Base-by-base conservation (phyloP, 2,797 vertebrate genomes). In the Saxicola maurus region DNA sequence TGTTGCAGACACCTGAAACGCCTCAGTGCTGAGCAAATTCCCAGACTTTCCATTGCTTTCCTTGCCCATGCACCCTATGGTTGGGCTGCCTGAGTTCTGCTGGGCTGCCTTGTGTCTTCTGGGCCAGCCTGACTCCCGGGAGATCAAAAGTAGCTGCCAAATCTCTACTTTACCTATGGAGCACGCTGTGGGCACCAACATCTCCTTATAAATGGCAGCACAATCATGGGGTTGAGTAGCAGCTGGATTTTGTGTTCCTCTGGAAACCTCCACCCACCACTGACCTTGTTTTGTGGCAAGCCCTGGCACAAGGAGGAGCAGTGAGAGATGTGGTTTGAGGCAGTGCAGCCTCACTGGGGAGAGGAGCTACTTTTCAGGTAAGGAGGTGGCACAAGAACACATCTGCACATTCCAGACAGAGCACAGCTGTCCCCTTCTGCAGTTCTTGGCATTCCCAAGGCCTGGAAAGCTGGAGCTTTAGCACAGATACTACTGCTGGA, bases 401-500 rank as follows among this genome's bases (percentile, higher is more conserved):
- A 0, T 5, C 55, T 40, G 52, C n/a, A 15, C 0, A 0, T 33
- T 33, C 56, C 37, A 3, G 16, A 24, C 52, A 23, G 55, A 23
- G 9, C 3, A 4, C 0, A 0, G 30, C 67, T 2, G 0, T 53
- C 4, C 3, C 2, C 0, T 51, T 17, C 40, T 65, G 21, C 42
- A 30, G 57, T 0, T 46, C 45, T 46, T 46, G 3, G 18, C 5
- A 2, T 28, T 40, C 59, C 28, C 40, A 30, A n/a, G 31, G 40
- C 52, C 28, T 38, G 28, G 53, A 45, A 23, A 62, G 52, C 40
- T 40, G 45, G 18, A 69, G 35, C 69, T 72, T 23, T 30, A 52
- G 51, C 55, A 59, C 27, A 52, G n/a, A 23, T 4, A 1, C 37
- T 21, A 2, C 51, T 56, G 31, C 33, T 9, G 2, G 30, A 43